These are phyloP conservation scores for Porites rus DNA, from an alignment of 92 coral and sea anemone genomes.

Conservation along the genomic window DNA sequence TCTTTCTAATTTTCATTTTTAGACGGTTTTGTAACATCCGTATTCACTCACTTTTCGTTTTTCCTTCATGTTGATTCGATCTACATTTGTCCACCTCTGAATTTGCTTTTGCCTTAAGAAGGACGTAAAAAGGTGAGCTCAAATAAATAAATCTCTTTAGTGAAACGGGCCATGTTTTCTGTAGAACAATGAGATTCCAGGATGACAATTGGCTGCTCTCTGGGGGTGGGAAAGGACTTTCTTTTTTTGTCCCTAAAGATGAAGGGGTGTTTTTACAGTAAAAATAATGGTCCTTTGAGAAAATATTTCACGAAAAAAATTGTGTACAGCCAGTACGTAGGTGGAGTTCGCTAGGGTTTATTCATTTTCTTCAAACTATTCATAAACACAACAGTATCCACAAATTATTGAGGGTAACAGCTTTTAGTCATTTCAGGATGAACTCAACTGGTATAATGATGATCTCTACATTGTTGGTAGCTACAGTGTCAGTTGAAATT, in stretches of 20 bases:
- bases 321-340: too few relatives aligned
- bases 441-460: too few relatives aligned
- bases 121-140: constrained; percentile 38
- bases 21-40: constrained; percentile 1
- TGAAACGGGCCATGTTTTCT: constrained; percentile 29
- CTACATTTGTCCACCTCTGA: neutral
- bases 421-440: too few relatives aligned
- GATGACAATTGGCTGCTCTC: neutral
- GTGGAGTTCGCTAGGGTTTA: too few relatives aligned
- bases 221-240: constrained; percentile 28
- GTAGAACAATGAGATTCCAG: neutral
- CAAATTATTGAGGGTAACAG: too few relatives aligned
- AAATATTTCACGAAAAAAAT: too few relatives aligned
- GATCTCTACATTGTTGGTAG: too few relatives aligned
- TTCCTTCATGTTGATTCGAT: constrained; percentile 2
- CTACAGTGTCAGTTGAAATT: too few relatives aligned
- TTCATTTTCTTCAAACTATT: too few relatives aligned
- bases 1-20: neutral
- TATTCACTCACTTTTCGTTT: constrained; percentile 13
- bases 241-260: neutral
- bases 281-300: neutral
- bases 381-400: too few relatives aligned
- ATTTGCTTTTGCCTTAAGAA: neutral
- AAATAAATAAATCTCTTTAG: neutral
- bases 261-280: neutral